phyloP scores from a whole-genome alignment of 2,888 invertebrate species.

The Adineta ricciae region DNA sequence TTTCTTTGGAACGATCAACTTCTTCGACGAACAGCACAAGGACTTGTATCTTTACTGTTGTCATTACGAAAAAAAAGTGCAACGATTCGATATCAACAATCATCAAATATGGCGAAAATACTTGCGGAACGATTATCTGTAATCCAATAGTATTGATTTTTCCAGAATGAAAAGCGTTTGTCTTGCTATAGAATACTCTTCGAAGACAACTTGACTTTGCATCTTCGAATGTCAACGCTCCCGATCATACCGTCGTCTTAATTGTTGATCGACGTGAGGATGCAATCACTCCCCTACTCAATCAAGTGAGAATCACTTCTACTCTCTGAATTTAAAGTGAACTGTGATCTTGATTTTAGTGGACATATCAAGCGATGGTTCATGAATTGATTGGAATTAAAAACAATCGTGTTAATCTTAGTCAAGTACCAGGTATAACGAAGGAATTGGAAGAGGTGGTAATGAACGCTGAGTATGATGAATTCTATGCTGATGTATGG shows the following conservation, averaged over 20 bases:
- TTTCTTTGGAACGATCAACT: slow-evolving; percentile 65
- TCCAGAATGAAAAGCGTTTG: not conserved
- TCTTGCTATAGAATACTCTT: slow-evolving; percentile 60
- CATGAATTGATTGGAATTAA: slow-evolving; percentile 85
- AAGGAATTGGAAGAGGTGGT: slow-evolving; percentile 86
- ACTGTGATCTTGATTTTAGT: slow-evolving; percentile 56
- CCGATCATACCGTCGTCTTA: slow-evolving; percentile 54
- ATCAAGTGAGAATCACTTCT: slow-evolving; percentile 55
- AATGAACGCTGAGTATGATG: slow-evolving; percentile 84
- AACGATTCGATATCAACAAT: slow-evolving; percentile 73
- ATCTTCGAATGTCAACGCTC: slow-evolving; percentile 62
- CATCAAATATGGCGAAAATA: slow-evolving; percentile 71
- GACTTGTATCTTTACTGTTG: slow-evolving; percentile 71
- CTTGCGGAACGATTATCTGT: slow-evolving; percentile 71
- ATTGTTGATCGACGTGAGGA: slow-evolving; percentile 86
- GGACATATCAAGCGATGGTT: slow-evolving; percentile 99
- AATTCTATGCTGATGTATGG: slow-evolving; percentile 71
- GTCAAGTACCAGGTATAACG: slow-evolving; percentile 70
- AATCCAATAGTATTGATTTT: slow-evolving; percentile 35
- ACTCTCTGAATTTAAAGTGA: not conserved
- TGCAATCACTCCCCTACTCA: slow-evolving; percentile 84
- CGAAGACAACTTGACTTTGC: slow-evolving; percentile 76
- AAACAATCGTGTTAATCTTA: slow-evolving; percentile 83
- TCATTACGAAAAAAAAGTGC: slow-evolving; percentile 76
- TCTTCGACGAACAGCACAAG: slow-evolving; percentile 70